Evolutionary conservation across 2,888 invertebrate genomes (phyloP).

Genomic region (Malacosoma neustria): DNA sequence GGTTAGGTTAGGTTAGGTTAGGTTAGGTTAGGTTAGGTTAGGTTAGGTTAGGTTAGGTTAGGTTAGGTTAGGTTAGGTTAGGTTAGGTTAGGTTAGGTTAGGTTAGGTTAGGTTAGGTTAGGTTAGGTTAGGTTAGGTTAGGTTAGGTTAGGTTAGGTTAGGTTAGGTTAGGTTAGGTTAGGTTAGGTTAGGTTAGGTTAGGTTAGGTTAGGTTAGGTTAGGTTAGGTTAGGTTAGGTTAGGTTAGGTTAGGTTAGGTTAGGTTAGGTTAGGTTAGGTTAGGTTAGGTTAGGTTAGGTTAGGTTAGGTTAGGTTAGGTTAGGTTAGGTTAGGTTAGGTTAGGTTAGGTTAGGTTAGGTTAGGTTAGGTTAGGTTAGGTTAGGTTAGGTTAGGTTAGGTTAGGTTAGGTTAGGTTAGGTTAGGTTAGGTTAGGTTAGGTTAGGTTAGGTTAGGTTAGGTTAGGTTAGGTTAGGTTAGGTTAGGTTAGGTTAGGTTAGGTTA

Average conservation of each 20-base stretch:
- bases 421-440: slow-evolving; percentile 12
- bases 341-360: slow-evolving; percentile 11
- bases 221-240: slow-evolving; percentile 13
- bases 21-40: slow-evolving; percentile 18
- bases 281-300: slow-evolving; percentile 11
- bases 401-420: slow-evolving; percentile 8
- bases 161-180: slow-evolving; percentile 12
- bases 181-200: slow-evolving; percentile 12
- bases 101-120: slow-evolving; percentile 13
- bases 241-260: slow-evolving; percentile 10
- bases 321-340: slow-evolving; percentile 8
- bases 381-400: slow-evolving; percentile 11
- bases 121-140: slow-evolving; percentile 12
- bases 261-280: slow-evolving; percentile 11
- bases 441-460: slow-evolving; percentile 10
- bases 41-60: slow-evolving; percentile 16
- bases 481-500: slow-evolving; percentile 10
- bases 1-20: slow-evolving; percentile 18
- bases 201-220: slow-evolving; percentile 11
- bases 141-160: slow-evolving; percentile 12
- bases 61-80: slow-evolving; percentile 17
- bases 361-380: slow-evolving; percentile 10
- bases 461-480: slow-evolving; percentile 14
- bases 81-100: slow-evolving; percentile 13
- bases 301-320: slow-evolving; percentile 7